A percentile compares a stretch with the other conserved stretches of the same genome.
phyloP scores from a whole-genome alignment of 2,797 vertebrate species.

The Chaetodon trifasciatus region DNA sequence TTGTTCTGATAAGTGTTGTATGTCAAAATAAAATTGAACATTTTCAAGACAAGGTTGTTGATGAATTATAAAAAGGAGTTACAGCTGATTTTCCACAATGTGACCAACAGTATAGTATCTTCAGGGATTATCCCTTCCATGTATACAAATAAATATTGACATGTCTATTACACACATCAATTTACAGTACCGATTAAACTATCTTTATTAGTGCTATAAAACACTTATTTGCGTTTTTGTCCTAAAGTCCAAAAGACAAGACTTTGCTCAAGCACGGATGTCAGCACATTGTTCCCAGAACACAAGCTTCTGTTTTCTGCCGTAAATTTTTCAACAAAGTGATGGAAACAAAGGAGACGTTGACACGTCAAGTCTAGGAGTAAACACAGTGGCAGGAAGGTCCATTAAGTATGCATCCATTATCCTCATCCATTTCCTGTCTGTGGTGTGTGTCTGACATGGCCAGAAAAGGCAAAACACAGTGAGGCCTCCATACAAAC shows the following conservation, averaged over 20 bases:
- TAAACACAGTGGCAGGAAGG: slow-evolving; percentile 78
- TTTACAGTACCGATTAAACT: slow-evolving; percentile 35
- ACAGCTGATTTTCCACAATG: slow-evolving; percentile 14
- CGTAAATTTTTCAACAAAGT: slow-evolving; percentile 50
- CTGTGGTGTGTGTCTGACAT: slow-evolving; percentile 66
- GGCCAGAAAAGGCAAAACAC: slow-evolving; percentile 73
- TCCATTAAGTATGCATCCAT: slow-evolving; percentile 81
- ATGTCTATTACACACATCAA: slow-evolving; percentile 33
- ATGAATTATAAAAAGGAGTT: slow-evolving; percentile 48
- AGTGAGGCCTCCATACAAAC: slow-evolving; percentile 67
- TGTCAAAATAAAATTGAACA: slow-evolving; percentile 80
- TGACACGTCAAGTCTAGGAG: slow-evolving; percentile 68
- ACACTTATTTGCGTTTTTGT: slow-evolving; percentile 19
- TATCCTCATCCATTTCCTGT: slow-evolving; percentile 82
- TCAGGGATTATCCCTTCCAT: slow-evolving; percentile 31
- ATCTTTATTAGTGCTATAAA: slow-evolving; percentile 42
- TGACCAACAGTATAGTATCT: slow-evolving; percentile 7
- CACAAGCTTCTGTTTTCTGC: slow-evolving; percentile 46
- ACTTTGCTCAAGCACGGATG: slow-evolving; percentile 9
- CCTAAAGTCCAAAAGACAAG: slow-evolving; percentile 15
- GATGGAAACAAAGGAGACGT: slow-evolving; percentile 66
- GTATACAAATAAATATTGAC: slow-evolving; percentile 48
- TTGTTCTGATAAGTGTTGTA: slow-evolving; percentile 81
- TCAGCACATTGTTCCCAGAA: slow-evolving; percentile 39
- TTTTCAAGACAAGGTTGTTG: slow-evolving; percentile 79